Conservation (phyloP, 2,113 vertebrate species). For the Embiotoca jacksoni region DNA sequence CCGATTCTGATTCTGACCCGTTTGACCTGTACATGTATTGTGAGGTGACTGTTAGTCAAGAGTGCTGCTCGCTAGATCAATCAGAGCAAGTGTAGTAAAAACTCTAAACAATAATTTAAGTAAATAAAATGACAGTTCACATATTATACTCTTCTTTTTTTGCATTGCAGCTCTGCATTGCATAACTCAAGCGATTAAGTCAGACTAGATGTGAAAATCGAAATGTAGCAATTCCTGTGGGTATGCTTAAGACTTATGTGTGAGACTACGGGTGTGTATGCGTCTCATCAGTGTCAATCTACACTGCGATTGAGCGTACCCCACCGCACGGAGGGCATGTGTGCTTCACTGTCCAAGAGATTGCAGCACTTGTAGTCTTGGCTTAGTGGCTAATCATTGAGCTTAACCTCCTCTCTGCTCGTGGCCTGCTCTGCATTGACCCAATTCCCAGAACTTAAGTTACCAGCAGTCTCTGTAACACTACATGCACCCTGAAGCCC, state of each 20-base stretch:
- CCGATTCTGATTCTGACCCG: too few relatives aligned
- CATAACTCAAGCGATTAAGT: not conserved
- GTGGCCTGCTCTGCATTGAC: slow-evolving; percentile 77
- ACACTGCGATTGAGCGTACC: slow-evolving; percentile 36
- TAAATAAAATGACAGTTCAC: too few relatives aligned
- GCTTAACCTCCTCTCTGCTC: slow-evolving; percentile 80
- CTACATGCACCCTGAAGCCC: slow-evolving; percentile 36
- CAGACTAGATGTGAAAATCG: not conserved
- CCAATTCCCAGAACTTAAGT: slow-evolving; percentile 82
- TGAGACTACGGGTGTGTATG: not conserved
- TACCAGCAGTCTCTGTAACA: slow-evolving; percentile 58
- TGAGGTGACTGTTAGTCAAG: too few relatives aligned
- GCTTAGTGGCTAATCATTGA: slow-evolving; percentile 81
- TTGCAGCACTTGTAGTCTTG: slow-evolving; percentile 73
- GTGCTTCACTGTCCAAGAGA: slow-evolving; percentile 57
- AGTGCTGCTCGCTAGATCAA: not conserved
- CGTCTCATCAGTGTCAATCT: slow-evolving; percentile 39
- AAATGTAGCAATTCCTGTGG: not conserved
- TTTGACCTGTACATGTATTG: too few relatives aligned
- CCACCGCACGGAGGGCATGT: not conserved
- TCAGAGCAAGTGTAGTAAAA: not conserved
- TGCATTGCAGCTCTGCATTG: not conserved
- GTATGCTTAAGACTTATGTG: not conserved
- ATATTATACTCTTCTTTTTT: not conserved
- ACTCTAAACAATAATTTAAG: not conserved